Evolutionary conservation across 2,888 invertebrate species (phyloP).

Genomic region (Mythimna loreyi): DNA sequence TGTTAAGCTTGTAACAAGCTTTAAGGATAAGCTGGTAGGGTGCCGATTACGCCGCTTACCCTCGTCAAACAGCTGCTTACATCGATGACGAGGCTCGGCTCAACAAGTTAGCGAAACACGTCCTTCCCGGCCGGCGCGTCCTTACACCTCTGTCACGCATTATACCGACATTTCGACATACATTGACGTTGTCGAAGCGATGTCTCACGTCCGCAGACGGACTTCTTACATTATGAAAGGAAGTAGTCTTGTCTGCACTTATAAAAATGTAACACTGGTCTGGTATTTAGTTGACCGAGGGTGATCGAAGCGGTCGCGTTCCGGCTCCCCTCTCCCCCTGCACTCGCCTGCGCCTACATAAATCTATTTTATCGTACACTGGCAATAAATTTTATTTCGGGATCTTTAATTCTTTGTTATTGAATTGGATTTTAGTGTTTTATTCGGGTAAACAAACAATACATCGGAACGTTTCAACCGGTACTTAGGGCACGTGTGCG

Average conservation of each 20-base stretch:
- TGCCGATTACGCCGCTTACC: constrained; percentile 26
- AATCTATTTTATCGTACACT: constrained; percentile 90
- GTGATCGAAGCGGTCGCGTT: constrained; percentile 75
- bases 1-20: constrained; percentile 3
- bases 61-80: constrained; percentile 40
- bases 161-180: constrained; percentile 14
- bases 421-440: constrained; percentile 91
- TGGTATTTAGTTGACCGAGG: constrained; percentile 78
- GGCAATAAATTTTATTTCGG: constrained; percentile 91
- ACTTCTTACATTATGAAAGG: constrained; percentile 12
- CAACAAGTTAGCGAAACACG: constrained; percentile 57
- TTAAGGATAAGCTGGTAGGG: constrained; percentile 31
- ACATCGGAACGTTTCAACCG: constrained; percentile 85
- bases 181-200: background rate
- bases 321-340: constrained; percentile 65
- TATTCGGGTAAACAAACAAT: constrained; percentile 91
- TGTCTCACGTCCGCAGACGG: constrained; percentile 27
- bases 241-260: constrained; percentile 57
- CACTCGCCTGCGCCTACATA: constrained; percentile 83
- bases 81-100: constrained; percentile 28
- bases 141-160: constrained; percentile 21
- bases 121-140: constrained; percentile 22
- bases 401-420: constrained; percentile 91
- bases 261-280: constrained; percentile 69
- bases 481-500: constrained; percentile 88